Percentiles rank a stretch among this genome's conserved stretches.
Conservation (phyloP, 2,888 invertebrate genomes). For the Calameuta pallipes region DNA sequence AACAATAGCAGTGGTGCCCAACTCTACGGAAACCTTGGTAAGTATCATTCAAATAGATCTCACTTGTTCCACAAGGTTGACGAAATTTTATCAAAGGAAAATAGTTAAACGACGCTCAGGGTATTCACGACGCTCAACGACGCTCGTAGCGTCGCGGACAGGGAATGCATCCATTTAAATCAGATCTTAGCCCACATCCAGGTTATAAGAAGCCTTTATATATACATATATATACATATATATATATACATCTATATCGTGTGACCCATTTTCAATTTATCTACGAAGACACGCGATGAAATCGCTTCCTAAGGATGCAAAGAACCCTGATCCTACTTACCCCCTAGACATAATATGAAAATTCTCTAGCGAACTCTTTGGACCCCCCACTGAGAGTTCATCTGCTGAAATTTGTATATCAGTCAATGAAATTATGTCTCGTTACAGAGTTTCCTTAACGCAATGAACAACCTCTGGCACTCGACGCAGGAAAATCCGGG, state of each 20-base stretch:
- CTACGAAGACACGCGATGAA: neutral
- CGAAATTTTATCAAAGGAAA: neutral
- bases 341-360: neutral
- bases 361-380: neutral
- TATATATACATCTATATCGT: neutral
- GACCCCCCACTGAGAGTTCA: neutral
- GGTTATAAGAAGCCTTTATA: neutral
- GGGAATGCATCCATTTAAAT: neutral
- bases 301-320: neutral
- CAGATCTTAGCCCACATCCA: neutral
- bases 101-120: neutral
- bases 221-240: neutral
- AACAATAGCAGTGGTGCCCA: conserved; percentile 78
- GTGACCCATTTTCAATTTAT: neutral
- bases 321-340: neutral
- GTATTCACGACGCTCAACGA: neutral
- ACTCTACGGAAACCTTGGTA: conserved; percentile 70
- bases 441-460: conserved; percentile 72
- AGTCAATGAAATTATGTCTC: conserved; percentile 17
- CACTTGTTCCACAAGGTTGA: neutral
- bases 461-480: conserved; percentile 73
- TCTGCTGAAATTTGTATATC: neutral
- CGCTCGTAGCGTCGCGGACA: neutral
- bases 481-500: conserved; percentile 68
- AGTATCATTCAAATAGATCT: conserved; percentile 28